Conservation (phyloP, 2,888 invertebrate species). For the Spilarctia lutea region DNA sequence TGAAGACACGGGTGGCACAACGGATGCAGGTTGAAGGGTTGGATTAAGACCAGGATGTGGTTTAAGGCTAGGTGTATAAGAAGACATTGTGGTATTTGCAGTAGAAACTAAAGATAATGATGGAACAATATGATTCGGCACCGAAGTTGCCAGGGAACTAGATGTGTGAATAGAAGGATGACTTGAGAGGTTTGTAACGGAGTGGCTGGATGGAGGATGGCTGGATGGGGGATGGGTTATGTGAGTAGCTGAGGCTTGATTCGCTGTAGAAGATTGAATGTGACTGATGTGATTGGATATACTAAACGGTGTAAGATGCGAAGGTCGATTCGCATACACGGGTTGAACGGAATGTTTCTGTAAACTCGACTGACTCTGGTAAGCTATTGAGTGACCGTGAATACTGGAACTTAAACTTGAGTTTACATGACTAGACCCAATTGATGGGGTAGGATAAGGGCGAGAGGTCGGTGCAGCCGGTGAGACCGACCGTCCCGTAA, state of each 20-base stretch:
- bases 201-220: slow-evolving; percentile 76
- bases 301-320: slow-evolving; percentile 78
- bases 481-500: slow-evolving; percentile 71
- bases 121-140: slow-evolving; percentile 70
- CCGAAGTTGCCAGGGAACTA: slow-evolving; percentile 64
- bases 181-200: slow-evolving; percentile 72
- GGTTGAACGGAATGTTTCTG: slow-evolving; percentile 84
- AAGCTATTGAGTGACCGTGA: slow-evolving; percentile 78
- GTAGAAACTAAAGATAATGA: slow-evolving; percentile 65
- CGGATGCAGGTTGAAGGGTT: slow-evolving; percentile 59
- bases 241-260: slow-evolving; percentile 74
- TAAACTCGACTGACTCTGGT: slow-evolving; percentile 80
- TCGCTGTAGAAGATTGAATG: slow-evolving; percentile 82
- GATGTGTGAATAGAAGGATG: slow-evolving; percentile 69
- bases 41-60: slow-evolving; percentile 69
- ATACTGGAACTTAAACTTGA: slow-evolving; percentile 80
- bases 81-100: slow-evolving; percentile 70
- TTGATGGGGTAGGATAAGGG: slow-evolving; percentile 76
- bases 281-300: slow-evolving; percentile 83
- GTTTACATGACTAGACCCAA: slow-evolving; percentile 85
- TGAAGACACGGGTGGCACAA: slow-evolving; percentile 63
- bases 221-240: slow-evolving; percentile 71
- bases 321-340: slow-evolving; percentile 75
- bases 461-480: slow-evolving; percentile 75
- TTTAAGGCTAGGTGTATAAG: slow-evolving; percentile 72